phyloP scores from a whole-genome alignment of 2,113 vertebrate genomes.

The Corythoichthys haematopterus region DNA sequence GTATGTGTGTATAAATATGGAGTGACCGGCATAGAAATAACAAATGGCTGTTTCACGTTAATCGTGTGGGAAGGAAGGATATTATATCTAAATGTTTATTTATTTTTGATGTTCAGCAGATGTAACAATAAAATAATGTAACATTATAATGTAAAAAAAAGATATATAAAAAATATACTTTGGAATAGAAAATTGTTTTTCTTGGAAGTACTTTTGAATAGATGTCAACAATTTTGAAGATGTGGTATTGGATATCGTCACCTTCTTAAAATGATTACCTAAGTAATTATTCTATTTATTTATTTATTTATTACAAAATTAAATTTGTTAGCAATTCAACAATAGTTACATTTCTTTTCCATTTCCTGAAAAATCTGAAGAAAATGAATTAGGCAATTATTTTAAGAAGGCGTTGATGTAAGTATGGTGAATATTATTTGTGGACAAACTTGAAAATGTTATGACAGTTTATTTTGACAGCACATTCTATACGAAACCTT shows the following conservation, averaged over 20 bases:
- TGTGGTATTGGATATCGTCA: neutral
- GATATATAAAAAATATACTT: constrained; percentile 33
- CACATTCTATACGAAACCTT: neutral
- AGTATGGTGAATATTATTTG: neutral
- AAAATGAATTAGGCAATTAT: too few relatives aligned
- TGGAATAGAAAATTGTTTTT: constrained; percentile 23
- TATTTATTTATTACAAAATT: too few relatives aligned
- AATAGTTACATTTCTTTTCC: too few relatives aligned
- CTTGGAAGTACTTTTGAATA: neutral
- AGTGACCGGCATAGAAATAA: constrained; percentile 47
- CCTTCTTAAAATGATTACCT: too few relatives aligned
- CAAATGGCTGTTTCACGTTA: constrained; percentile 63
- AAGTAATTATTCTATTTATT: too few relatives aligned
- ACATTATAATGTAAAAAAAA: constrained; percentile 49
- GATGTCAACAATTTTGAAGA: neutral
- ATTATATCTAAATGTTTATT: constrained; percentile 78
- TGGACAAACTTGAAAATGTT: neutral
- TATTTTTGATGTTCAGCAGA: constrained; percentile 75
- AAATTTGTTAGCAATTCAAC: too few relatives aligned
- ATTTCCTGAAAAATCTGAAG: too few relatives aligned
- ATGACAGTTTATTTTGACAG: neutral
- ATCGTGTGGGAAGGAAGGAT: constrained; percentile 58
- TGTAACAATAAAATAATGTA: constrained; percentile 54
- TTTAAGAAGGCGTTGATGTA: neutral
- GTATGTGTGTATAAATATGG: constrained; percentile 54